Conservation (phyloP, 2,797 vertebrate genomes). For the Synaphobranchus kaupii region DNA sequence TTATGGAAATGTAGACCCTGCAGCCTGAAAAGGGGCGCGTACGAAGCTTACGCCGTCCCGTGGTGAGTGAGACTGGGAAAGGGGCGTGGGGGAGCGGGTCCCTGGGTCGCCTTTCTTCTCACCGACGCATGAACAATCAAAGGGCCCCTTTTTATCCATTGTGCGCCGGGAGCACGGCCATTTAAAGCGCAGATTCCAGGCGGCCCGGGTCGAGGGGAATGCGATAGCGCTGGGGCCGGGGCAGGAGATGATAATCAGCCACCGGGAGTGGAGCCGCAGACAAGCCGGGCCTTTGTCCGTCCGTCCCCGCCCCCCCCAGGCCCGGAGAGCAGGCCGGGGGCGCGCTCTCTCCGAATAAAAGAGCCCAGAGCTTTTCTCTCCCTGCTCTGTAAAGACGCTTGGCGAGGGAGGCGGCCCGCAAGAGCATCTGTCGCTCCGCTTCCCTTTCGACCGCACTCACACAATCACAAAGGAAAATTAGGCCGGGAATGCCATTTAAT, state of each 20-base stretch:
- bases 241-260: constrained; percentile 65
- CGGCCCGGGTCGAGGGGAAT: constrained; percentile 65
- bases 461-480: constrained; percentile 57
- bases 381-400: constrained; percentile 52
- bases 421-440: constrained; percentile 62
- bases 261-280: constrained; percentile 64
- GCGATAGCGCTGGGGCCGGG: constrained; percentile 60
- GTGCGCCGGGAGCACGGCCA: constrained; percentile 62
- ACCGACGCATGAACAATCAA: constrained; percentile 68
- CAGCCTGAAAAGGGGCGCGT: constrained; percentile 59
- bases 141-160: constrained; percentile 70
- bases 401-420: constrained; percentile 49
- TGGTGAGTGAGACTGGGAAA: constrained; percentile 52
- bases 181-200: constrained; percentile 72
- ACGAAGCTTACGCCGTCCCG: constrained; percentile 50
- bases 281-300: constrained; percentile 69
- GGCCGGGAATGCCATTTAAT: constrained; percentile 56
- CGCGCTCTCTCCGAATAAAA: constrained; percentile 59
- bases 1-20: constrained; percentile 51
- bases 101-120: constrained; percentile 61
- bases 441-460: constrained; percentile 47
- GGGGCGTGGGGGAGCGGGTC: constrained; percentile 44
- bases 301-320: constrained; percentile 17
- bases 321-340: constrained; percentile 56
- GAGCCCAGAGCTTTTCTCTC: constrained; percentile 42